Evolutionary conservation across 1,140 invertebrate genomes (phyloP).

Genomic region (Brachionus asplanchnoidis): DNA sequence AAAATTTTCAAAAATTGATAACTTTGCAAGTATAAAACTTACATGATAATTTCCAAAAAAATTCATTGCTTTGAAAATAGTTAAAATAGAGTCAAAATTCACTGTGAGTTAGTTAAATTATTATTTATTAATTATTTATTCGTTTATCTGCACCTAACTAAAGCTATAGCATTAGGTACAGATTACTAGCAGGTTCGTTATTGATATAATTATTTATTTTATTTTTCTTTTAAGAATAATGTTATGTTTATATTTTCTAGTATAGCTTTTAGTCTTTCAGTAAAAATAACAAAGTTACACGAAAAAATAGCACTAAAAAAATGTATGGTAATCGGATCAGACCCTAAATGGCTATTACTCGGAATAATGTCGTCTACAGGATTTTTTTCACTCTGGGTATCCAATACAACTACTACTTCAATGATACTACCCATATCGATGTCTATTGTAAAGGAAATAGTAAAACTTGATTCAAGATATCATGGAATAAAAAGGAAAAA

Average conservation of each 20-base stretch:
- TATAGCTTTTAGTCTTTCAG: neutral
- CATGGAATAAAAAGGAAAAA: neutral
- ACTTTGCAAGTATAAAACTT: no score
- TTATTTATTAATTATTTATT: no score
- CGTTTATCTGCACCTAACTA: no score
- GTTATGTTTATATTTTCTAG: conserved; percentile 11
- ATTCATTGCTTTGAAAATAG: no score
- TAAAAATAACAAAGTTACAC: neutral
- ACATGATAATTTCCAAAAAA: no score
- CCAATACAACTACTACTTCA: conserved; percentile 73
- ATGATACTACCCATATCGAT: conserved; percentile 76
- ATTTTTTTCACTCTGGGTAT: conserved; percentile 78
- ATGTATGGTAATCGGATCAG: neutral
- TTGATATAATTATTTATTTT: no score
- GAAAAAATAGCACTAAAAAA: conserved; percentile 6
- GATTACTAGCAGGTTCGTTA: no score
- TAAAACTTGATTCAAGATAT: conserved; percentile 1
- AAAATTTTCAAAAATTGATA: no score
- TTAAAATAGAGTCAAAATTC: no score
- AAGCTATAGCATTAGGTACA: no score
- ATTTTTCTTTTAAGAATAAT: conserved; percentile 7
- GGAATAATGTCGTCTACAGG: conserved; percentile 72
- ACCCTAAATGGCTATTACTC: conserved; percentile 41
- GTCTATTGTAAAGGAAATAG: conserved; percentile 45
- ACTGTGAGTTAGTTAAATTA: no score